These are phyloP conservation scores for Epicauta chinensis DNA, from an alignment of 1,140 invertebrate genomes.

Conservation along the genomic window DNA sequence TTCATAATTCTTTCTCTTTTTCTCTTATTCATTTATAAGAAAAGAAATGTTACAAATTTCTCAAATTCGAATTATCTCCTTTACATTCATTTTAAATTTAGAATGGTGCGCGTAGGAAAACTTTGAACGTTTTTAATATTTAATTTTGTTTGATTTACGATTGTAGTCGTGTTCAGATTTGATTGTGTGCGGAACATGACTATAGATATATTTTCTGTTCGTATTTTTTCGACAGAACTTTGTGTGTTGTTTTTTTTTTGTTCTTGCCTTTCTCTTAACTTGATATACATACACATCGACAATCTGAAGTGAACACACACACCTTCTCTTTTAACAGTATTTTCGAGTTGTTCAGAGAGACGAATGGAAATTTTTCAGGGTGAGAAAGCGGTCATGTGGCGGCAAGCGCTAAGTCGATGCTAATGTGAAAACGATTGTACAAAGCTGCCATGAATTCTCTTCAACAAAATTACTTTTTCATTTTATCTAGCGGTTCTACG, in stretches of 20 bases:
- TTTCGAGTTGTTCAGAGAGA: neutral
- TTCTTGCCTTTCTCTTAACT: neutral
- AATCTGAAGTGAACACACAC: neutral
- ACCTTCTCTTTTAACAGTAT: no score
- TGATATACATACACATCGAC: neutral
- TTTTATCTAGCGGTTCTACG: conserved; percentile 36
- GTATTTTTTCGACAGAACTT: no score
- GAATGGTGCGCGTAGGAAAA: conserved; percentile 32
- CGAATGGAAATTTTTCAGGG: conserved; percentile 1
- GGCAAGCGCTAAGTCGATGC: conserved; percentile 39
- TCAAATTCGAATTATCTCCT: conserved; percentile 44
- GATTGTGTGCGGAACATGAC: conserved; percentile 27
- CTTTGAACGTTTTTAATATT: conserved; percentile 44
- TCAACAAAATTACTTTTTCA: conserved; percentile 43
- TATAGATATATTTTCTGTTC: neutral
- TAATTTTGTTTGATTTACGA: conserved; percentile 45
- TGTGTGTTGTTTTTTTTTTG: neutral
- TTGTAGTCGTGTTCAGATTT: conserved; percentile 38
- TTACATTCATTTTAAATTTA: conserved; percentile 45
- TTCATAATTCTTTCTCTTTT: conserved; percentile 8
- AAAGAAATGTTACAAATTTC: conserved; percentile 41
- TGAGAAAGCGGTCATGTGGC: conserved; percentile 27
- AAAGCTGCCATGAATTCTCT: conserved; percentile 40
- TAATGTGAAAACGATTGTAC: conserved; percentile 40
- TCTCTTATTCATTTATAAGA: conserved; percentile 21